Percentiles rank a stretch among this genome's conserved stretches.
phyloP scores from a whole-genome alignment of 2,113 vertebrate species.

The Odocoileus virginianus region DNA sequence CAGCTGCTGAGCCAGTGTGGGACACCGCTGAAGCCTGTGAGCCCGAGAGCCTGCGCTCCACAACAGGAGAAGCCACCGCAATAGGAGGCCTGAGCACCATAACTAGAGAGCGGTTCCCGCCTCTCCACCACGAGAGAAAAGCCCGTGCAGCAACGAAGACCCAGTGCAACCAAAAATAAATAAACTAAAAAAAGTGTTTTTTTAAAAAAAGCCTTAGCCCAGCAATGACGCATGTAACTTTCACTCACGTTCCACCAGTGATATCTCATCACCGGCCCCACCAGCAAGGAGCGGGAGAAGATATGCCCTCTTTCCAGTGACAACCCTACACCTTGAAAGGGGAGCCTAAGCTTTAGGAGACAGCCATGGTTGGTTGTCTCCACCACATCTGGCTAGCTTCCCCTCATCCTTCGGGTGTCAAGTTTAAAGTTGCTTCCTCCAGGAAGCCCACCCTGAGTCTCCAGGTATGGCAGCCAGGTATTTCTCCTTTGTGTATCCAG shows the following conservation, averaged over 20 bases:
- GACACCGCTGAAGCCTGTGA: neutral
- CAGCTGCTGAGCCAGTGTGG: rapidly evolving
- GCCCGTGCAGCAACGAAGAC: rapidly evolving
- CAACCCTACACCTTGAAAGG: no score
- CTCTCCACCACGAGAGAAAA: neutral
- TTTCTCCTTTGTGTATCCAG: neutral
- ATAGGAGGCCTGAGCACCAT: neutral
- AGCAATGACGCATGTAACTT: no score
- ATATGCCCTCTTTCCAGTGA: neutral
- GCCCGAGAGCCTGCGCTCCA: rapidly evolving
- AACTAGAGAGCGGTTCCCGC: neutral
- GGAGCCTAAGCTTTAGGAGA: neutral
- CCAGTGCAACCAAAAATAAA: neutral
- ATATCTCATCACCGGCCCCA: rapidly evolving
- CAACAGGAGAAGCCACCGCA: rapidly evolving
- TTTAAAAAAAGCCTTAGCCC: neutral
- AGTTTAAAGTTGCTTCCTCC: neutral
- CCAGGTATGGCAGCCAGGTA: neutral
- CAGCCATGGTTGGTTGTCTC: neutral
- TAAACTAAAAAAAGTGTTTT: neutral
- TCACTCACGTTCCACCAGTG: rapidly evolving
- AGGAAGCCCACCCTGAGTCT: neutral
- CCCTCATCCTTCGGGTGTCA: neutral
- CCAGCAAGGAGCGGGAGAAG: neutral
- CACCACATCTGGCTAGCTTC: neutral